These are phyloP conservation scores for Potorous gilbertii DNA, from an alignment of 2,797 vertebrate species.

Conservation along the genomic window DNA sequence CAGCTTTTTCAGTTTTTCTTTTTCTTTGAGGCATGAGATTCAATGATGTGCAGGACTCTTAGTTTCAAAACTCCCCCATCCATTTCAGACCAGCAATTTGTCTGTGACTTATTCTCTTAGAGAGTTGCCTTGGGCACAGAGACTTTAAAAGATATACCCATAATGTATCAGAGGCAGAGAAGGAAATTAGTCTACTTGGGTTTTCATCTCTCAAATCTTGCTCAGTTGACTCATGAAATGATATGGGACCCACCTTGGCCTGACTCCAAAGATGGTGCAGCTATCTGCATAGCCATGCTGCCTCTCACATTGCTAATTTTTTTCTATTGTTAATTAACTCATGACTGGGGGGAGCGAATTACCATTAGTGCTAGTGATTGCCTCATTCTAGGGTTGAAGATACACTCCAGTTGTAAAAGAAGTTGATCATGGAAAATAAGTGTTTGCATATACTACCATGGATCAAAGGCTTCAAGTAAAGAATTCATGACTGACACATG, in stretches of 20 bases:
- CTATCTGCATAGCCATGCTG: not conserved
- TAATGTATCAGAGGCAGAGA: not conserved
- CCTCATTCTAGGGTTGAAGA: not conserved
- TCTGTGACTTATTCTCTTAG: not conserved
- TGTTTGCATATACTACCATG: not conserved
- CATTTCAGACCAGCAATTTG: not conserved
- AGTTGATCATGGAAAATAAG: not conserved
- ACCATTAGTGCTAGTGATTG: not conserved
- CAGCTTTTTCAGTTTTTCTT: not conserved
- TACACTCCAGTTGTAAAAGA: not conserved
- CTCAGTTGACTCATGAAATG: not conserved
- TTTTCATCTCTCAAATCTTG: not conserved
- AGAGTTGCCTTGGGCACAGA: not conserved
- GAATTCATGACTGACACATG: not conserved
- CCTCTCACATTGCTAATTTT: not conserved
- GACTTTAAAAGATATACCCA: not conserved
- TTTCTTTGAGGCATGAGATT: not conserved
- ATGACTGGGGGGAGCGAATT: not conserved
- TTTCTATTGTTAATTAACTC: not conserved
- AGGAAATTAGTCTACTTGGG: not conserved
- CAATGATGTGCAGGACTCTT: not conserved
- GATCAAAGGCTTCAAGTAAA: not conserved
- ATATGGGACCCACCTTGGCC: not conserved
- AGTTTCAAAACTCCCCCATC: not conserved
- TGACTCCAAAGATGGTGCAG: not conserved